A percentile compares a stretch with the other conserved stretches of the same genome.
Conservation (phyloP, 1,140 invertebrate species). For the Eriosoma lanigerum region DNA sequence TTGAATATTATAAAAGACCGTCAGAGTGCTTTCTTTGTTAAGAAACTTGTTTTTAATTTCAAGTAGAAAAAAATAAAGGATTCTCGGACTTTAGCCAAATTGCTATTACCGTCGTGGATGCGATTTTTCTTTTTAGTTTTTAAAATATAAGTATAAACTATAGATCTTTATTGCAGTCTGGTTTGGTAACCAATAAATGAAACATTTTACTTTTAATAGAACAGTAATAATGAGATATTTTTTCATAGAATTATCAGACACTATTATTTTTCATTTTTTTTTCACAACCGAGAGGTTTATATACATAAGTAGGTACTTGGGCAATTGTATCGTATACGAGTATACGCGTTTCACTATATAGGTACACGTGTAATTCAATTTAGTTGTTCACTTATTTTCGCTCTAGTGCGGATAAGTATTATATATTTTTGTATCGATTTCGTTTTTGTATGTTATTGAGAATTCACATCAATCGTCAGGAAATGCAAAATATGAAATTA, state of each 20-base stretch:
- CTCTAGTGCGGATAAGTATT: background rate
- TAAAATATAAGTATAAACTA: background rate
- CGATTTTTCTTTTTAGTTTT: background rate
- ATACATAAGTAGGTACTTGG: too few relatives aligned
- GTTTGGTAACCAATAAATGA: too few relatives aligned
- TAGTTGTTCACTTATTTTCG: background rate
- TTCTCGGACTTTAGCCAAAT: background rate
- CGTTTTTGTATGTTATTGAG: background rate
- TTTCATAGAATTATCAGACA: too few relatives aligned
- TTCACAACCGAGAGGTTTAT: background rate
- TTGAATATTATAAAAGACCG: background rate
- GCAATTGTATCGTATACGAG: too few relatives aligned
- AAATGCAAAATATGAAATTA: constrained; percentile 29
- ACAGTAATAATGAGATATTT: too few relatives aligned
- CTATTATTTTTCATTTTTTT: too few relatives aligned
- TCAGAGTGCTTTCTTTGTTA: constrained; percentile 20
- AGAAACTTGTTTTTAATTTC: constrained; percentile 26
- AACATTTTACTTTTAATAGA: background rate
- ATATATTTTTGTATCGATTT: constrained; percentile 13
- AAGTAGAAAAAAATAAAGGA: background rate
- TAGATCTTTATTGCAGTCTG: too few relatives aligned
- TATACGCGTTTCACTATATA: background rate
- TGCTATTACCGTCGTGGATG: background rate
- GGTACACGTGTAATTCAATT: background rate
- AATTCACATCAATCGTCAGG: constrained; percentile 11